These are phyloP conservation scores for Spea hammondii DNA, from an alignment of 2,797 vertebrate species.

Conservation along the genomic window DNA sequence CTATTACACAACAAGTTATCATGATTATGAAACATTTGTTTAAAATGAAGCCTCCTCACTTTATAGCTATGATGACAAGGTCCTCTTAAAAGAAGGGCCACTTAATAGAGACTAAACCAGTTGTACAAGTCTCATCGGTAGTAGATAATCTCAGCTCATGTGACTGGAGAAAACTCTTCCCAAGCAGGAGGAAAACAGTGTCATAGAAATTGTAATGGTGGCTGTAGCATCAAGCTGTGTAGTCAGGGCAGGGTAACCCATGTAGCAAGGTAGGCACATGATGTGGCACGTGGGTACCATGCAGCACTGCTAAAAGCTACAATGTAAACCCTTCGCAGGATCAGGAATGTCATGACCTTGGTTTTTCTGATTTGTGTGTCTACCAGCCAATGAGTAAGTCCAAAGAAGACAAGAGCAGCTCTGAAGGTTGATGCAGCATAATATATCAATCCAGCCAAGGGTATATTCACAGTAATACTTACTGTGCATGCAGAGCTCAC, in stretches of 20 bases:
- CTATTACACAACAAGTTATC: no score
- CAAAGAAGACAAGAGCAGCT: neutral
- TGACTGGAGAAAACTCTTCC: neutral
- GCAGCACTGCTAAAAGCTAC: no score
- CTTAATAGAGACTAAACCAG: no score
- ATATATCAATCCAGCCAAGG: neutral
- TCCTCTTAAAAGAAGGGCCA: no score
- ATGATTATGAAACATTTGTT: no score
- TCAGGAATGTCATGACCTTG: no score
- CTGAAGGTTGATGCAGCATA: neutral
- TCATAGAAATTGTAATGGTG: neutral
- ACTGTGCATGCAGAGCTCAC: slow-evolving; percentile 91
- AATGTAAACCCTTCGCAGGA: neutral
- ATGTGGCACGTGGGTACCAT: no score
- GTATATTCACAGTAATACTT: slow-evolving; percentile 63
- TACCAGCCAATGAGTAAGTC: neutral
- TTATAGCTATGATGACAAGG: no score
- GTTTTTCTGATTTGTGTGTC: neutral
- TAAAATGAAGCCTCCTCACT: no score
- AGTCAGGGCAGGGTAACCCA: neutral
- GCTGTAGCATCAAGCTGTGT: neutral
- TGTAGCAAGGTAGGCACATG: neutral
- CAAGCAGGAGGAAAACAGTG: neutral
- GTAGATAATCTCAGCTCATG: neutral
- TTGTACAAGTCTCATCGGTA: no score